These are phyloP conservation scores for Gila robusta DNA, from an alignment of 2,797 vertebrate species.

Conservation along the genomic window DNA sequence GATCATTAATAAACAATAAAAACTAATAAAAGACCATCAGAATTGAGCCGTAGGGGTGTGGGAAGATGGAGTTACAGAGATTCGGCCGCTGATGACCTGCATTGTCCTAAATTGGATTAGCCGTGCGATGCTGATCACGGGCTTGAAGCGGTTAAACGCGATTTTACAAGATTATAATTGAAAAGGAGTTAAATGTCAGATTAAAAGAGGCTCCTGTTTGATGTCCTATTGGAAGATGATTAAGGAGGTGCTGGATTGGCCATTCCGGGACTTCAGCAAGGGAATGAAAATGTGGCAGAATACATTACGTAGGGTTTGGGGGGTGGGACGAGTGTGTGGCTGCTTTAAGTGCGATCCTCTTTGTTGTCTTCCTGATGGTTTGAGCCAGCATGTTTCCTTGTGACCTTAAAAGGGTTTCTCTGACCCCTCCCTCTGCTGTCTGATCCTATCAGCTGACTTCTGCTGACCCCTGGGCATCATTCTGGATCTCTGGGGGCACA, in stretches of 20 bases:
- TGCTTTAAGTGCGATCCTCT: constrained; percentile 1
- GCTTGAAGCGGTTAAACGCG: constrained; percentile 63
- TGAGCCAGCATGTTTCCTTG: constrained; percentile 1
- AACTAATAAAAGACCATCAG: constrained; percentile 59
- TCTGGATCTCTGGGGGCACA: neutral
- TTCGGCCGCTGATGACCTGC: constrained; percentile 40
- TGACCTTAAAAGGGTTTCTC: constrained; percentile 47
- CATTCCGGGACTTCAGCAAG: constrained; percentile 14
- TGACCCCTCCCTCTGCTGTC: constrained; percentile 4
- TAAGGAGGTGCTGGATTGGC: constrained; percentile 49
- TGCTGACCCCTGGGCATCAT: constrained; percentile 16
- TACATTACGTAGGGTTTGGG: constrained; percentile 37
- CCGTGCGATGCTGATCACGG: constrained; percentile 40
- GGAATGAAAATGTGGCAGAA: constrained; percentile 44
- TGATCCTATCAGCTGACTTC: constrained; percentile 20
- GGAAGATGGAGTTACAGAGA: constrained; percentile 40
- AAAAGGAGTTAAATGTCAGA: constrained; percentile 72
- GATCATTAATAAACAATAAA: constrained; percentile 70
- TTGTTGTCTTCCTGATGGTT: constrained; percentile 5
- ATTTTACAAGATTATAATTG: constrained; percentile 70
- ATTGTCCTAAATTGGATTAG: constrained; percentile 58
- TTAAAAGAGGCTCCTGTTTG: constrained; percentile 66
- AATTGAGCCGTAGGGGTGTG: constrained; percentile 45
- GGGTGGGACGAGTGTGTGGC: constrained; percentile 28
- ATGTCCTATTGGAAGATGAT: constrained; percentile 64